Base-by-base conservation (phyloP, 2,888 invertebrate species). In the Galerucella calmariensis region DNA sequence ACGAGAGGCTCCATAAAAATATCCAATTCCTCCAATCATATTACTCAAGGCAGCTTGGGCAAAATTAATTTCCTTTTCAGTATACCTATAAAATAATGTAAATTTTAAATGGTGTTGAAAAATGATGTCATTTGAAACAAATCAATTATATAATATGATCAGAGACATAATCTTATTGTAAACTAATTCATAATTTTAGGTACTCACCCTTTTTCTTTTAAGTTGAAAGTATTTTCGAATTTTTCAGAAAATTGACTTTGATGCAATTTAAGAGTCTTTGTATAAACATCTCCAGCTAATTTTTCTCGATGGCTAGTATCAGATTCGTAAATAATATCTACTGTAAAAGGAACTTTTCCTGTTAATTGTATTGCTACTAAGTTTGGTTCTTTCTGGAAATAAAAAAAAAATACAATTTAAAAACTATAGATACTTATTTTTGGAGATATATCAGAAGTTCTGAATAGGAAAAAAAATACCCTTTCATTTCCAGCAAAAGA, bases 21-120 rank as follows among this genome's bases (percentile, higher is more conserved):
- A 99, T 0, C 99, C 99, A 74, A 99, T 93, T 0, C 98, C 95
- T 0, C 99, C 99, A 0, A 99, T 82, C 94, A 99, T 93, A 86
- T 98, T 99, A 76, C 98, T 97, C 67, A 99, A 86, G 0, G 95
- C 95, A 24, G 95, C 93, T 83, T 94, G 92, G 0, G 97, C 98
- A 86, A 95, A 93, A 0, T 86, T 83, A 62, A 97, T 90, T 75
- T 94, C 92, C 14, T 92, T 90, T 2, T 91, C 86, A 0, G 88
- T 86, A 77, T 90, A 92, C 0, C 91, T 91, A 83, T 46, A 69
- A 69, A 58, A 63, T 56, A 44, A 68, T 27, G 20, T 14, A n/a
- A 69, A 0, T 2, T 68, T 59, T 16, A 46, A 27, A 16, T 66
- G 24, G n/a, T 65, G 51, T 20, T 46, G 12, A 14, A 67, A 41